Evolutionary conservation across 2,113 vertebrate species (phyloP).

Genomic region (Labeo catla): DNA sequence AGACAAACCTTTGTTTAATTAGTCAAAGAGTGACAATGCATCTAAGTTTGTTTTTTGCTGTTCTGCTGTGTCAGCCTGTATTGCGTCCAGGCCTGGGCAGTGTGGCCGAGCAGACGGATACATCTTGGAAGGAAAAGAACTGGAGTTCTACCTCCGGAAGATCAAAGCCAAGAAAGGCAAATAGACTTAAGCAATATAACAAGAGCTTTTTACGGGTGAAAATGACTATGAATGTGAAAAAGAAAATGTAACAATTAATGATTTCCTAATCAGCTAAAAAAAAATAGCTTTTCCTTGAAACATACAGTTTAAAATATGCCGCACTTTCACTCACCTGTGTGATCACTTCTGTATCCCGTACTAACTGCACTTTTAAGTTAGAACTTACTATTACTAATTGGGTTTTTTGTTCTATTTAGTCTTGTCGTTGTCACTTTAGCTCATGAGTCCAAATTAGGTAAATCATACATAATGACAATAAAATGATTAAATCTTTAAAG

Average conservation of each 20-base stretch:
- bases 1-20: background rate
- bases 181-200: constrained; percentile 71
- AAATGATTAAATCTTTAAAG: background rate
- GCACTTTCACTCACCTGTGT: background rate
- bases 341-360: background rate
- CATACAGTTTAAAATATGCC: background rate
- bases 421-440: background rate
- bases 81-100: constrained; percentile 93
- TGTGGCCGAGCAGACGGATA: constrained; percentile 96
- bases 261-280: background rate
- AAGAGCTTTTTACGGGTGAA: background rate
- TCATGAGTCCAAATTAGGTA: background rate
- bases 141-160: constrained; percentile 97
- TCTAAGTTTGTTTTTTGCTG: background rate
- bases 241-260: background rate
- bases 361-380: background rate
- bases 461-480: background rate
- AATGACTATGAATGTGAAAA: background rate
- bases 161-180: constrained; percentile 99
- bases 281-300: background rate
- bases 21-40: background rate
- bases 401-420: background rate
- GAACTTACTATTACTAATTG: background rate
- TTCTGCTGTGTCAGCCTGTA: constrained; percentile 82
- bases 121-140: constrained; percentile 92